Base-by-base conservation (phyloP, 92 coral and sea anemone species). In the Siderastrea siderea region DNA sequence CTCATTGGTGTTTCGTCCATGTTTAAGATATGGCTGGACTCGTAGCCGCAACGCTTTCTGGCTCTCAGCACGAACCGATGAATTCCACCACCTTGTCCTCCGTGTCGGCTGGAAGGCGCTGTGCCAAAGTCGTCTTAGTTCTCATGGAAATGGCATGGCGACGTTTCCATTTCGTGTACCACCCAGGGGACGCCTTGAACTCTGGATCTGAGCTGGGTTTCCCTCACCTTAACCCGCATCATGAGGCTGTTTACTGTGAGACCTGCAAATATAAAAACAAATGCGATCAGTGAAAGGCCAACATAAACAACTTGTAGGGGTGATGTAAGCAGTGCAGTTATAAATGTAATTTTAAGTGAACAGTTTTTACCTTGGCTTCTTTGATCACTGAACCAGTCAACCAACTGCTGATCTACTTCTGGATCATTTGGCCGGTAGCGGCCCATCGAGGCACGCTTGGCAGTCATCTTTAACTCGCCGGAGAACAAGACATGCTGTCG, bases 1-100 rank as follows among this genome's bases (percentile, higher is more conserved):
- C 85, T 69, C 90, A 60, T 70, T 26, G 73, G 84, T 69, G 84
- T 86, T 68, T 85, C 74, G 63, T 86, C 52, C 90, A 86, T 86
- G 55, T 78, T 86, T 70, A 69, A 73, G 83, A 86, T 78, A n/a
- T n/a, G n/a, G n/a, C n/a, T n/a, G n/a, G n/a, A n/a, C n/a, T n/a
- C n/a, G n/a, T n/a, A n/a, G n/a, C n/a, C n/a, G n/a, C n/a, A n/a
- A n/a, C n/a, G n/a, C n/a, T n/a, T n/a, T n/a, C 14, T 70, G 78
- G 78, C 84, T 76, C 80, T 76, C 70, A 78, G 57, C 70, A 78
- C 82, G 50, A 78, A 78, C 17, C 55, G 68, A 5, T 78, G 70
- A 61, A 61, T 61, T 60, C 17, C n/a, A 78, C 50, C 13, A 61
- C 19, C 59, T 60, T 78, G 53, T 60, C 82, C 62, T 75, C 79